These are phyloP conservation scores for Leucoraja ocellata DNA, from an alignment of 2,797 vertebrate genomes.

Conservation along the genomic window DNA sequence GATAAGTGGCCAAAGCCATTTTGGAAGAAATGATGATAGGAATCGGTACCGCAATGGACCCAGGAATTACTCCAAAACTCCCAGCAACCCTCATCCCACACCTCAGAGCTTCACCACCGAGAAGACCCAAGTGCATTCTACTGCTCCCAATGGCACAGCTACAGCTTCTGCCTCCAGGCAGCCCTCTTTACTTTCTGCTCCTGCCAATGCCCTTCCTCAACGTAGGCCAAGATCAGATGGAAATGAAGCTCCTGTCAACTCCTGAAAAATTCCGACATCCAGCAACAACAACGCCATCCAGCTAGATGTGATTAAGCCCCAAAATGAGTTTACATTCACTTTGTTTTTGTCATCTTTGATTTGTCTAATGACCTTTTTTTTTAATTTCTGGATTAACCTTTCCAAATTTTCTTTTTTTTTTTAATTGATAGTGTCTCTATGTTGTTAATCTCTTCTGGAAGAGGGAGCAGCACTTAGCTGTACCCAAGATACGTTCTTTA, in stretches of 20 bases:
- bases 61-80: constrained; percentile 53
- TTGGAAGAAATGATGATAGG: constrained; percentile 49
- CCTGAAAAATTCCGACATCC: constrained; percentile 45
- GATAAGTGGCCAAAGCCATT: constrained; percentile 58
- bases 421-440: background rate
- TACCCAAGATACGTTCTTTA: constrained; percentile 1
- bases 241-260: constrained; percentile 45
- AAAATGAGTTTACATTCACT: constrained; percentile 73
- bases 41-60: constrained; percentile 55
- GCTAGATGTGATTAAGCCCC: constrained; percentile 1
- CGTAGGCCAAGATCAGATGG: constrained; percentile 69
- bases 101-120: constrained; percentile 43
- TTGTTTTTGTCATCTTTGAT: constrained; percentile 62
- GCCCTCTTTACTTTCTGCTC: constrained; percentile 35
- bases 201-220: constrained; percentile 70
- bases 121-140: constrained; percentile 44
- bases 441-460: background rate
- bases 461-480: background rate
- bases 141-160: constrained; percentile 50
- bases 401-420: constrained; percentile 23
- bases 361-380: constrained; percentile 48
- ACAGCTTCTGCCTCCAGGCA: constrained; percentile 55
- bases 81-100: constrained; percentile 49
- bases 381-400: constrained; percentile 38
- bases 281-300: constrained; percentile 41